Evolutionary conservation across 2,113 vertebrate species (phyloP), one percentile per base, ranked within the genome.

Genomic region (Prietella phreatophila): DNA sequence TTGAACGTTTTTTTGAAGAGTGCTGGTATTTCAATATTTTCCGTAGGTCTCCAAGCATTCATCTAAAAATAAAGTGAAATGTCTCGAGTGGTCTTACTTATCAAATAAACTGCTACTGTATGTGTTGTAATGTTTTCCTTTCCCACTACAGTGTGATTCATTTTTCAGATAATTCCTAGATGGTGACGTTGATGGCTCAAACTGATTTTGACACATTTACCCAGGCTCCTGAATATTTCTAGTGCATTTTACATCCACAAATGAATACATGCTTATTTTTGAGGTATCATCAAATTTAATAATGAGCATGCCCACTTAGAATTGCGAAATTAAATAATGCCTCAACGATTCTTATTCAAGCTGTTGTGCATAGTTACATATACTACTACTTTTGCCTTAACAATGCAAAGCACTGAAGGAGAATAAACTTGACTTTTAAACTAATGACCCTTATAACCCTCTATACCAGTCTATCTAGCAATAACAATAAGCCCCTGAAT

Each of bases 231-330:
- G 17, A 33, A 56, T 56, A 81, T 81, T 1, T 55, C 50, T 11
- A 13, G 1, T 20, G 55, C 53, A 58, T 81, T 56, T 80, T 81
- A 58, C 2, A 81, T 58, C 58, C 17, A 30, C n/a, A 55, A 30
- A 80, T 17, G 27, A 79, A 53, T 80, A 80, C 30, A 80, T 80
- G 17, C n/a, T 80, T 78, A 14, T 78, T 53, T 80, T 80, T 30
- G 47, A 14, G 25, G 47, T 56, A 80, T 55, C 50, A 55, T 80
- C 15, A 56, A 30, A 55, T 30, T 53, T n/a, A 30, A 80, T 80
- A 80, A 80, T 30, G n/a, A 80, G 27, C 76, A 80, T 19, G 7
- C 8, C 39, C 33, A 63, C 17, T 67, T 30, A 25, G 11, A 71
- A 84, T 36, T 0, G 11, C 63, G 56, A n/a, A 50, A 84, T 53